phyloP scores from a whole-genome alignment of 2,888 invertebrate genomes.

The Erebia palarica region DNA sequence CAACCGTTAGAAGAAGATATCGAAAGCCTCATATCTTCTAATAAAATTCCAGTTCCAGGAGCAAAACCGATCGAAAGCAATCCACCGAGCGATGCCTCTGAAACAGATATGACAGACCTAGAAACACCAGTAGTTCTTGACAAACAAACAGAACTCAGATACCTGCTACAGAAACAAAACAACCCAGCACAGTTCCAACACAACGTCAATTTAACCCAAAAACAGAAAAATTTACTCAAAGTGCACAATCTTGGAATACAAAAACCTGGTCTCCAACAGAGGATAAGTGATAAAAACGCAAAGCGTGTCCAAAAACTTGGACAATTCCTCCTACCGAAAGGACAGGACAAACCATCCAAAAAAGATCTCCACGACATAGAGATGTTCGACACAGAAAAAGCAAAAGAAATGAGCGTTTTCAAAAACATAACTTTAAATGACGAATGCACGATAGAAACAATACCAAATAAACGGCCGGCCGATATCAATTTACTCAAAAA shows the following conservation, averaged over 20 bases:
- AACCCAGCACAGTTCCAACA: slow-evolving; percentile 75
- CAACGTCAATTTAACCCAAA: slow-evolving; percentile 65
- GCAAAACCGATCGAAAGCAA: slow-evolving; percentile 55
- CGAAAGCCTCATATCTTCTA: slow-evolving; percentile 77
- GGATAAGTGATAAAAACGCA: slow-evolving; percentile 70
- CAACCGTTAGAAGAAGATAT: slow-evolving; percentile 72
- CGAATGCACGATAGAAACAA: slow-evolving; percentile 82
- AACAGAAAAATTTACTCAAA: slow-evolving; percentile 67
- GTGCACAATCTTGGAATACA: slow-evolving; percentile 64
- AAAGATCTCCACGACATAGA: slow-evolving; percentile 52
- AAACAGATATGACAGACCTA: slow-evolving; percentile 59
- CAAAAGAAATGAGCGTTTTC: slow-evolving; percentile 54
- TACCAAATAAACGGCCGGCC: slow-evolving; percentile 74
- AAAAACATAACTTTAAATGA: slow-evolving; percentile 80
- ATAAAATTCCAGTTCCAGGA: slow-evolving; percentile 74
- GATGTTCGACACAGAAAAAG: slow-evolving; percentile 55
- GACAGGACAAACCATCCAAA: slow-evolving; percentile 51
- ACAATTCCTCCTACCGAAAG: slow-evolving; percentile 62
- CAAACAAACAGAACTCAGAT: slow-evolving; percentile 77
- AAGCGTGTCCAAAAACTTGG: slow-evolving; percentile 75
- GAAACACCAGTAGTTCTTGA: slow-evolving; percentile 63
- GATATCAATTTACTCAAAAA: slow-evolving; percentile 78
- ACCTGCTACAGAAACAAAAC: slow-evolving; percentile 75
- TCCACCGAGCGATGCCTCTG: slow-evolving; percentile 61
- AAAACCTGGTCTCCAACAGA: slow-evolving; percentile 67